Evolutionary conservation across 2,797 vertebrate genomes (phyloP).

Genomic region (Phaenicophaeus curvirostris): DNA sequence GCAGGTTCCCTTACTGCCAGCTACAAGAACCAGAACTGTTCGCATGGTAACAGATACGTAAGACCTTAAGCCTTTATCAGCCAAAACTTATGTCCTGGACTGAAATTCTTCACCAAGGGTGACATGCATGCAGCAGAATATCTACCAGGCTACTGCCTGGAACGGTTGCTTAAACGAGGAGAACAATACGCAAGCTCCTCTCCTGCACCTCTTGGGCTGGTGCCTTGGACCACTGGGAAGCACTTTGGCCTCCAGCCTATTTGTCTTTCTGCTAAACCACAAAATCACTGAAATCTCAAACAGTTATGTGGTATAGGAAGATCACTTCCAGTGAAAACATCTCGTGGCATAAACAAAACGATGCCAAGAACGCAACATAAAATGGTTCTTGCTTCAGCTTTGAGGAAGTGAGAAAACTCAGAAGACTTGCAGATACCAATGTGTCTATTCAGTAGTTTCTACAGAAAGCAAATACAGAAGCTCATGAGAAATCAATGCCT

Average conservation of each 20-base stretch:
- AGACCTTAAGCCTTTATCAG: not conserved
- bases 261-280: not conserved
- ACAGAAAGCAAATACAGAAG: not conserved
- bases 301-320: not conserved
- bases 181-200: not conserved
- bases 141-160: not conserved
- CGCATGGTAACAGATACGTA: not conserved
- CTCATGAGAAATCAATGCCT: not conserved
- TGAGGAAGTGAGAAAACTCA: not conserved
- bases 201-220: not conserved
- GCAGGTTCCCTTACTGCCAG: not conserved
- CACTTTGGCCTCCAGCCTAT: not conserved
- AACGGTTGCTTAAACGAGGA: not conserved
- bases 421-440: not conserved
- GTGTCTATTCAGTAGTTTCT: not conserved
- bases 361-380: not conserved
- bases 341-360: not conserved
- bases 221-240: not conserved
- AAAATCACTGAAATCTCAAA: not conserved
- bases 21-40: not conserved
- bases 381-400: not conserved
- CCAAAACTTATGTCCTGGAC: not conserved
- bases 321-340: not conserved
- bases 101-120: not conserved
- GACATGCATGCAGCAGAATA: not conserved